phyloP scores from a whole-genome alignment of 2,888 invertebrate genomes.

The Xylota sylvarum region DNA sequence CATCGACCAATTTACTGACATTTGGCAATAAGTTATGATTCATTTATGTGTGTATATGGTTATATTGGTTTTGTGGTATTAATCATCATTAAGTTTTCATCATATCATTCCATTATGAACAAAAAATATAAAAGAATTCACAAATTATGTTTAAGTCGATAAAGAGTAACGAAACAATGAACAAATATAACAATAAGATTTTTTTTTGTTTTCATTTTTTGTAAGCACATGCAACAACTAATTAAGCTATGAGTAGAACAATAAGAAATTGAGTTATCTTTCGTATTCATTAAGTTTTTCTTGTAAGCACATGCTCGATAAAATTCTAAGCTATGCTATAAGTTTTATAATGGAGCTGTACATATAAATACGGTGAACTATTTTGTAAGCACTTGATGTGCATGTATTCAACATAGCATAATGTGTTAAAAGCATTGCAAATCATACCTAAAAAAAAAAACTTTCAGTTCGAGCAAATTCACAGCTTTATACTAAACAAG shows the following conservation, averaged over 20 bases:
- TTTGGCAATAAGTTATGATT: conserved; percentile 77
- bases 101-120: conserved; percentile 70
- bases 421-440: neutral
- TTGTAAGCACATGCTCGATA: conserved; percentile 63
- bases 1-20: conserved; percentile 70
- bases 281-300: conserved; percentile 33
- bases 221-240: conserved; percentile 64
- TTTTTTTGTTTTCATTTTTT: conserved; percentile 43
- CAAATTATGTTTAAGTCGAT: conserved; percentile 65
- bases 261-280: conserved; percentile 56
- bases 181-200: conserved; percentile 67
- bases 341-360: neutral
- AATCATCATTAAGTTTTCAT: conserved; percentile 49
- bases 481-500: neutral
- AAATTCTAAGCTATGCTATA: conserved; percentile 1
- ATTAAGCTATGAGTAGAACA: conserved; percentile 50
- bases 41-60: conserved; percentile 72
- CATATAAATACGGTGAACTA: neutral
- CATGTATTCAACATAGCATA: neutral
- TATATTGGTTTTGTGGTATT: conserved; percentile 70
- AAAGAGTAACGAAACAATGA: conserved; percentile 60
- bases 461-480: neutral
- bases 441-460: too few species aligned
- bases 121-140: conserved; percentile 42
- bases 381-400: conserved; percentile 47